Percentiles rank a stretch among this genome's conserved stretches.
Evolutionary conservation across 2,113 vertebrate genomes (phyloP).

Genomic region (Cheirogaleus medius): DNA sequence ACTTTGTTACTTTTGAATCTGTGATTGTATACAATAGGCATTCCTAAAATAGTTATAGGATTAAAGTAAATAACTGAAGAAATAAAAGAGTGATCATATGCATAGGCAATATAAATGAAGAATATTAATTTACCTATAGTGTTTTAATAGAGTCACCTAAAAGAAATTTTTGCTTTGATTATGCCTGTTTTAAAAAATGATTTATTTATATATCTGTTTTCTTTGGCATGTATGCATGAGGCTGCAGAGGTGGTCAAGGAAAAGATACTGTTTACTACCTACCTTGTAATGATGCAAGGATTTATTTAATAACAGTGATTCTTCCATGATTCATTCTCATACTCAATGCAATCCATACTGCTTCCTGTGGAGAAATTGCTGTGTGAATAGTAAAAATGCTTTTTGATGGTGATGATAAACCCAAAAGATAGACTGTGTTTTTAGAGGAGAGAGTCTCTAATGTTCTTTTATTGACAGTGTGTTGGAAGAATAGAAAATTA

Average conservation of each 20-base stretch:
- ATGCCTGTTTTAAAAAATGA: neutral
- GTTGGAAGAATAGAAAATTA: constrained; percentile 65
- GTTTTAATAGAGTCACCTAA: neutral
- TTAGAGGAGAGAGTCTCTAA: constrained; percentile 46
- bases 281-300: neutral
- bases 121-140: neutral
- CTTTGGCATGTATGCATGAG: neutral
- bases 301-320: constrained; percentile 42
- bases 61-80: neutral
- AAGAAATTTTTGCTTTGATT: neutral
- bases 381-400: neutral
- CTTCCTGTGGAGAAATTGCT: constrained; percentile 15
- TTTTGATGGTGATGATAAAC: constrained; percentile 35
- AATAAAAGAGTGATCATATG: neutral
- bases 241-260: neutral
- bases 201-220: neutral
- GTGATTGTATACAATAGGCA: neutral
- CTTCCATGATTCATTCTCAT: neutral
- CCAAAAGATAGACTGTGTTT: neutral
- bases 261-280: neutral
- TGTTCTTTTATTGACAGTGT: constrained; percentile 57
- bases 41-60: neutral
- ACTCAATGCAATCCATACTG: neutral
- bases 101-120: neutral
- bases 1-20: neutral